Conservation (phyloP, 2,888 invertebrate species). For the Cerastoderma edule region DNA sequence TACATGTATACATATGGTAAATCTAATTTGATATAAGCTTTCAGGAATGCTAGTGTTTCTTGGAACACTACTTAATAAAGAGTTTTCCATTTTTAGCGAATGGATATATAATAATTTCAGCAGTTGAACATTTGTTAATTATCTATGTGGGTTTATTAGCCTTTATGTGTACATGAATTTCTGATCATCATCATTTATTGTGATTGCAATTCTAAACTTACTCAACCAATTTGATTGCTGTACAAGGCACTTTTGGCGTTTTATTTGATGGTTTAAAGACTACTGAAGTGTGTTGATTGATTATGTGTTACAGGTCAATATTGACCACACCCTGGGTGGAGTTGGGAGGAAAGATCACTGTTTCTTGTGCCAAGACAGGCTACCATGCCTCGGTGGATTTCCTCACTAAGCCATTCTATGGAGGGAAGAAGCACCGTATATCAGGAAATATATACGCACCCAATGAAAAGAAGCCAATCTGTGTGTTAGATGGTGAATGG, state of each 20-base stretch:
- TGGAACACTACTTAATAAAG: too few species aligned
- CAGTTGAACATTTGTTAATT: too few species aligned
- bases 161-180: too few species aligned
- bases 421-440: conserved; percentile 96
- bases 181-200: too few species aligned
- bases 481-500: conserved; percentile 97
- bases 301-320: conserved; percentile 89
- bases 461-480: conserved; percentile 94
- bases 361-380: conserved; percentile 96
- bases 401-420: conserved; percentile 98
- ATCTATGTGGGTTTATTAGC: too few species aligned
- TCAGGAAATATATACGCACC: conserved; percentile 90
- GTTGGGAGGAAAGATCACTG: conserved; percentile 95
- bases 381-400: conserved; percentile 97
- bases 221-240: too few species aligned
- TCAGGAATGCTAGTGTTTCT: too few species aligned
- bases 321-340: conserved; percentile 99
- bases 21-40: too few species aligned
- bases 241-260: neutral
- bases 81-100: too few species aligned
- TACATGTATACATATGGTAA: too few species aligned
- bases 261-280: neutral
- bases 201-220: too few species aligned
- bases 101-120: too few species aligned
- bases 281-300: neutral